Evolutionary conservation across 2,888 invertebrate genomes (phyloP), one percentile per base, ranked within the genome.

Genomic region (Petrophora chlorosata): DNA sequence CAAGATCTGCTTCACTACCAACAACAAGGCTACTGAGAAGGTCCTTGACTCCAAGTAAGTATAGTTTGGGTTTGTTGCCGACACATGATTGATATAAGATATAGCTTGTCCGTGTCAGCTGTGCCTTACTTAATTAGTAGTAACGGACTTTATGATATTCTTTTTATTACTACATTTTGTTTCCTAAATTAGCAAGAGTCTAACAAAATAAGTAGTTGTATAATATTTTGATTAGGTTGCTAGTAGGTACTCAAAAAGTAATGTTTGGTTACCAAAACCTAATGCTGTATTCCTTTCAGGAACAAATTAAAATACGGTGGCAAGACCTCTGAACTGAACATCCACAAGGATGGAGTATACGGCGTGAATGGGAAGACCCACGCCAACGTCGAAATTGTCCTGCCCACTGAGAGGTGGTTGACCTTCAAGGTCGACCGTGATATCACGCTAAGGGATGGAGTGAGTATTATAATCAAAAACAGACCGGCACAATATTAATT

Each of bases 1-100:
- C 63, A 94, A 94, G 62, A 61, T 96, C 2, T 91, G 92, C 47
- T 63, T 95, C 25, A 92, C 92, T 19, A 94, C 95, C 0, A 90
- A 92, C 54, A 92, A 92, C 42, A 92, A 91, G 53, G 57, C 91
- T 0, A 91, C 82, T 19, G 85, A 85, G 3, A 82, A 84, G 4
- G 81, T 89, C 1, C 28, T 94, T 0, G 92, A 93, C 14, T 92
- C 95, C 0, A 94, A 94, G 92, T 92, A 76, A 82, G 91, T 82
- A 1, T 10, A 8, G 14, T 19, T 19, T n/a, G n/a, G n/a, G n/a
- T n/a, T n/a, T n/a, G n/a, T n/a, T n/a, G n/a, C n/a, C n/a, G n/a
- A n/a, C n/a, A n/a, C n/a, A n/a, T n/a, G n/a, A n/a, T n/a, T n/a
- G n/a, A n/a, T n/a, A n/a, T n/a, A n/a, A n/a, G n/a, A n/a, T n/a